These are phyloP conservation scores for Sitta europaea DNA, from an alignment of 2,113 vertebrate genomes.

Conservation along the genomic window DNA sequence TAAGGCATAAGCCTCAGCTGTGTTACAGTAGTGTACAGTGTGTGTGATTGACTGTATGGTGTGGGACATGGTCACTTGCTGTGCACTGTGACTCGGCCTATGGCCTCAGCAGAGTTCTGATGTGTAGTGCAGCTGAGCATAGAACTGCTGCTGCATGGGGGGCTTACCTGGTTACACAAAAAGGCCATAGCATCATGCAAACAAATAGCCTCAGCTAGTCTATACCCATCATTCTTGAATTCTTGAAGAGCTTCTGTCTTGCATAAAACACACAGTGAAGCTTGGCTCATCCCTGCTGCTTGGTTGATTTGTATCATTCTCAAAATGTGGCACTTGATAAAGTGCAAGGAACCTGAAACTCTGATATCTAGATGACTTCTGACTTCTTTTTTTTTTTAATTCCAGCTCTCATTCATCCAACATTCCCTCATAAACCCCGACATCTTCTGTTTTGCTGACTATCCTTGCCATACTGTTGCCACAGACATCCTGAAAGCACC, in stretches of 20 bases:
- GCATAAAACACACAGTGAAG: background rate
- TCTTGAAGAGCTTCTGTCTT: background rate
- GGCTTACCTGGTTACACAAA: background rate
- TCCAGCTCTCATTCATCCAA: constrained; percentile 95
- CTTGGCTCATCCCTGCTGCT: background rate
- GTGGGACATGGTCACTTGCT: background rate
- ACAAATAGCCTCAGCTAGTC: background rate
- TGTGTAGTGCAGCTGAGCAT: background rate
- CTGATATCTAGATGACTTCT: background rate
- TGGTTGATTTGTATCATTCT: background rate
- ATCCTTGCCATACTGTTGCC: constrained; percentile 92
- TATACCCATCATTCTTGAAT: background rate
- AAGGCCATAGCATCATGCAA: background rate
- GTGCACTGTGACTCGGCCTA: background rate
- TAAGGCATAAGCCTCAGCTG: background rate
- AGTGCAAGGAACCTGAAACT: background rate
- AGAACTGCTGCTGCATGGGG: background rate
- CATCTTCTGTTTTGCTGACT: constrained; percentile 98
- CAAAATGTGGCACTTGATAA: background rate
- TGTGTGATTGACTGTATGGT: background rate
- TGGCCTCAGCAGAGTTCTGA: background rate
- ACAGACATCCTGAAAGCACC: constrained; percentile 98
- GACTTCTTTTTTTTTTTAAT: background rate
- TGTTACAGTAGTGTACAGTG: background rate
- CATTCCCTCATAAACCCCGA: constrained; percentile 97